These are phyloP conservation scores for Drosophila ananassae DNA, from an alignment of 1,140 invertebrate species.

Conservation along the genomic window DNA sequence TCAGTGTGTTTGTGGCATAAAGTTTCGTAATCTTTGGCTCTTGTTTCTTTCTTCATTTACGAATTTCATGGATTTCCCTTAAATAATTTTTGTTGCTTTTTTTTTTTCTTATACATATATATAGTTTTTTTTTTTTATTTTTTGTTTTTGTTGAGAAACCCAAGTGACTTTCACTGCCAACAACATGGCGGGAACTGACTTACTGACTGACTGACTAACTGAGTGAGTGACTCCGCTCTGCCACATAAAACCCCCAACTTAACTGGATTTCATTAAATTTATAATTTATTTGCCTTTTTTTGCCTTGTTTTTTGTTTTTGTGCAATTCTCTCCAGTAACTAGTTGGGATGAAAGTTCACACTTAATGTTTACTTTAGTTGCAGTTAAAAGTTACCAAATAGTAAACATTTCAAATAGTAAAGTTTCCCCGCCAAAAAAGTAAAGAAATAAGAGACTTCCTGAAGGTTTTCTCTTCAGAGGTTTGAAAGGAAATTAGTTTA, in stretches of 20 bases:
- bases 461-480: background rate
- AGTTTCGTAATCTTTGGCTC: constrained; percentile 69
- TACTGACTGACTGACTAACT: constrained; percentile 52
- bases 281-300: constrained; percentile 25
- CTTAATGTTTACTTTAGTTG: constrained; percentile 13
- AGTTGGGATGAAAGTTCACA: constrained; percentile 34
- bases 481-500: background rate
- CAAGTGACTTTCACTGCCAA: background rate
- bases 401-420: no score
- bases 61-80: constrained; percentile 80
- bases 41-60: constrained; percentile 67
- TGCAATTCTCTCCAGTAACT: constrained; percentile 17
- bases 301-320: constrained; percentile 18
- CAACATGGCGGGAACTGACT: constrained; percentile 31
- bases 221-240: constrained; percentile 50
- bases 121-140: background rate
- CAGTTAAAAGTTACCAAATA: background rate
- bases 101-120: background rate
- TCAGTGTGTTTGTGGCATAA: constrained; percentile 42
- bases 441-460: background rate
- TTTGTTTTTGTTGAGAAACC: constrained; percentile 11
- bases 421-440: background rate
- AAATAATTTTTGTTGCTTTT: constrained; percentile 59
- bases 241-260: constrained; percentile 45
- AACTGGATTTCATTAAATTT: constrained; percentile 54